Base-by-base conservation (phyloP, 2,888 invertebrate genomes). In the Oxycera nigricornis region DNA sequence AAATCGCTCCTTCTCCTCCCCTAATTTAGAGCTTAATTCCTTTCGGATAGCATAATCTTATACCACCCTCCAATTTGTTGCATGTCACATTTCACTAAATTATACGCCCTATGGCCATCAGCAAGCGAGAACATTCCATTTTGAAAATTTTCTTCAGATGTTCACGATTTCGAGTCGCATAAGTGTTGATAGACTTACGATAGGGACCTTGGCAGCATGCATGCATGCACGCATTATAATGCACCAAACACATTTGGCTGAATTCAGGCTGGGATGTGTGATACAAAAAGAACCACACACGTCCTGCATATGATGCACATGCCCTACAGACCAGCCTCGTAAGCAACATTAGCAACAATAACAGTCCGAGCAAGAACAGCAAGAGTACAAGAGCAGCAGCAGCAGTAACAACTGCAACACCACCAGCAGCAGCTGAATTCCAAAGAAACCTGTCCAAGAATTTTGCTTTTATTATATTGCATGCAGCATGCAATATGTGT, bases 231-330 rank as follows among this genome's bases (percentile, higher is more conserved):
- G 55, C 14, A 39, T 14, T 39, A 7, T 39, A 14, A 39, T 39
- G 39, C 39, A 39, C 24, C 22, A 22, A 20, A 46, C 17, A 46
- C 46, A 46, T 46, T 17, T 46, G n/a, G 46, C 11, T n/a, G n/a
- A n/a, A n/a, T n/a, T n/a, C n/a, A n/a, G n/a, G n/a, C n/a, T n/a
- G n/a, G n/a, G n/a, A n/a, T n/a, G n/a, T n/a, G n/a, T n/a, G 14
- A 7, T 11, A 46, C 11, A 46, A 46, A 46, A 39, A 65, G 41
- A 65, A 17, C 14, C 14, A 61, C n/a, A 41, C 41, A 41, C 41
- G n/a, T n/a, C n/a, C n/a, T n/a, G 24, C 65, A 65, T 65, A 65
- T 65, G 50, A 68, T 68, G 50, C 68, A 68, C 50, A 68, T 68
- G 68, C 50, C 68, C 30, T 6, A 22, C 39, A 55, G 39, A 9